Conservation (phyloP, 2,888 invertebrate species). For the Plemyria rubiginata region DNA sequence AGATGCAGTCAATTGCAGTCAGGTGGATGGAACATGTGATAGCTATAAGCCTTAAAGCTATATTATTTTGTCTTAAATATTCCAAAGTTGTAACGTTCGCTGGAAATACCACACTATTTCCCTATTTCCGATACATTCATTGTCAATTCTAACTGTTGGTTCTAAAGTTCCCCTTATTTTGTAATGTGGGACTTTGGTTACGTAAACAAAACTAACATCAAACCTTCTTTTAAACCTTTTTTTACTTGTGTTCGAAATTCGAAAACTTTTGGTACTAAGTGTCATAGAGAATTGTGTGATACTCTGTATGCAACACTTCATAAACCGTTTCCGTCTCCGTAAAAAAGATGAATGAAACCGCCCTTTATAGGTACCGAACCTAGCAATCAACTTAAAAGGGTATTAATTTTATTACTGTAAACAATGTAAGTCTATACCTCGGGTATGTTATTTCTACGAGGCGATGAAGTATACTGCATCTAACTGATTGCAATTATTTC, state of each 20-base stretch:
- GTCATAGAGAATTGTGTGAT: constrained; percentile 31
- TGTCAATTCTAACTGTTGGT: too few relatives aligned
- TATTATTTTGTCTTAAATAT: too few relatives aligned
- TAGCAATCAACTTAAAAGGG: constrained; percentile 6
- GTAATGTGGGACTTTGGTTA: too few relatives aligned
- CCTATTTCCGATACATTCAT: too few relatives aligned
- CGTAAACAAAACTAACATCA: too few relatives aligned
- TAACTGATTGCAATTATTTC: constrained; percentile 4
- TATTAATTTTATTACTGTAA: constrained; percentile 11
- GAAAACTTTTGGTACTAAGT: constrained; percentile 23
- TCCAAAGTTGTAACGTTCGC: too few relatives aligned
- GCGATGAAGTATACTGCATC: constrained; percentile 1
- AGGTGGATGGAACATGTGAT: too few relatives aligned
- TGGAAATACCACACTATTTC: too few relatives aligned
- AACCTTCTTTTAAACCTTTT: too few relatives aligned
- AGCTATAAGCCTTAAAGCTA: too few relatives aligned
- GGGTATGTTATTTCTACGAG: constrained; percentile 1
- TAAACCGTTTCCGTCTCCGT: constrained; percentile 17
- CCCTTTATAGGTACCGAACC: constrained; percentile 11
- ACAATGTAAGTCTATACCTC: neutral
- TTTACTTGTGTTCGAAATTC: neutral
- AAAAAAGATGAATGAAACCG: constrained; percentile 35
- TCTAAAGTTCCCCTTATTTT: too few relatives aligned
- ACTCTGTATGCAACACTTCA: neutral
- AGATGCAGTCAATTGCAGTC: too few relatives aligned